Percentiles rank a stretch among this genome's conserved stretches.
phyloP scores from a whole-genome alignment of 1,140 invertebrate genomes.

The Metopolophium dirhodum region DNA sequence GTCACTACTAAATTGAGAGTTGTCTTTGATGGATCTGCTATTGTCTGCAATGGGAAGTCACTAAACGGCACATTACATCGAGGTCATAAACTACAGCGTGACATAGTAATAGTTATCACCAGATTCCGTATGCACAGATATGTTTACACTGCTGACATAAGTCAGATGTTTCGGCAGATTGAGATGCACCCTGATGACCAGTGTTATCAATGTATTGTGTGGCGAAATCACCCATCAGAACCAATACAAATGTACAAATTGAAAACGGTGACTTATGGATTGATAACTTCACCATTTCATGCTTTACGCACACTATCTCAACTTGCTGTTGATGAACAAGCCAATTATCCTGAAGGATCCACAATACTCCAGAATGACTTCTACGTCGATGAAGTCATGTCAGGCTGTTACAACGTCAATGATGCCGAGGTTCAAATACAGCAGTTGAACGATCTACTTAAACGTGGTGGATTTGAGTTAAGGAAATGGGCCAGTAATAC shows the following conservation, averaged over 20 bases:
- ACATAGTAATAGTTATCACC: slow-evolving; percentile 61
- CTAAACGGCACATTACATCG: slow-evolving; percentile 60
- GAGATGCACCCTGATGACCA: slow-evolving; percentile 60
- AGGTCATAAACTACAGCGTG: slow-evolving; percentile 59
- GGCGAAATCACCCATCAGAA: too few species aligned
- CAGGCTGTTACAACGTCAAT: slow-evolving; percentile 56
- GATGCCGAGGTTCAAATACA: slow-evolving; percentile 58
- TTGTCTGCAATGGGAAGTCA: slow-evolving; percentile 37
- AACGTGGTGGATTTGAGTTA: slow-evolving; percentile 59
- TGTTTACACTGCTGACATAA: slow-evolving; percentile 62
- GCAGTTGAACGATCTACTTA: slow-evolving; percentile 58
- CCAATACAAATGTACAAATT: too few species aligned
- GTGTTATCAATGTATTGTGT: slow-evolving; percentile 62
- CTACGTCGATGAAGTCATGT: neutral
- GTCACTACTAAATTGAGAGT: neutral
- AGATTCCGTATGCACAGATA: slow-evolving; percentile 60
- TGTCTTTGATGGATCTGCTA: neutral
- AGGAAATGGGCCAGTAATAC: slow-evolving; percentile 59
- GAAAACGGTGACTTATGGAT: too few species aligned
- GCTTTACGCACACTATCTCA: too few species aligned
- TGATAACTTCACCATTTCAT: too few species aligned
- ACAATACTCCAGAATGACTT: too few species aligned
- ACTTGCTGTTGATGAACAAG: too few species aligned
- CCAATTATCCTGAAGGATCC: too few species aligned
- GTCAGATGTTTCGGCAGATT: slow-evolving; percentile 63